These are phyloP conservation scores for Bombyx huttoni DNA, from an alignment of 2,888 invertebrate genomes.

Conservation along the genomic window DNA sequence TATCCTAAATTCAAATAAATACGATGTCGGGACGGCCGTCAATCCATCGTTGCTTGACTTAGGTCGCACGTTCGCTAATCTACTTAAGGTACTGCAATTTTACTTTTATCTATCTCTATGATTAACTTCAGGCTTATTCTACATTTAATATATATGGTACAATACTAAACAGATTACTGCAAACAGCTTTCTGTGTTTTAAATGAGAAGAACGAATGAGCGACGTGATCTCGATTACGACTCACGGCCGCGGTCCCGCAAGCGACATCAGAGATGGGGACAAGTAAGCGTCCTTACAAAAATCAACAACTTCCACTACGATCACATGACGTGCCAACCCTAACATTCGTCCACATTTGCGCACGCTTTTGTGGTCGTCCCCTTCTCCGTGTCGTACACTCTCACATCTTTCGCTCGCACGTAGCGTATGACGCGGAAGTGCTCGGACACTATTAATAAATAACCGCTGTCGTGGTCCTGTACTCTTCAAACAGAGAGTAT, in stretches of 20 bases:
- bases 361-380: slow-evolving; percentile 65
- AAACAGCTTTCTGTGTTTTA: slow-evolving; percentile 53
- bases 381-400: slow-evolving; percentile 51
- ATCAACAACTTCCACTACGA: slow-evolving; percentile 27
- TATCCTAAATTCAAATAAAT: slow-evolving; percentile 67
- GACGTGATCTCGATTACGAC: slow-evolving; percentile 66
- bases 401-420: slow-evolving; percentile 35
- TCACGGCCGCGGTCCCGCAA: slow-evolving; percentile 61
- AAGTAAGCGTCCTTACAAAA: slow-evolving; percentile 57
- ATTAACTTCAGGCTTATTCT: slow-evolving; percentile 62
- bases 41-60: slow-evolving; percentile 69
- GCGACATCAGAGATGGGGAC: slow-evolving; percentile 63
- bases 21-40: slow-evolving; percentile 72
- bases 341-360: slow-evolving; percentile 54
- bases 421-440: slow-evolving; percentile 41
- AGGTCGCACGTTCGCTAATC: slow-evolving; percentile 71
- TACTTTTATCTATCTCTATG: slow-evolving; percentile 62
- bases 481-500: slow-evolving; percentile 31
- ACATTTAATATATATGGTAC: slow-evolving; percentile 66
- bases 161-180: slow-evolving; percentile 54
- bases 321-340: slow-evolving; percentile 30
- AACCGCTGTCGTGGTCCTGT: slow-evolving; percentile 59
- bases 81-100: slow-evolving; percentile 69
- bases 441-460: slow-evolving; percentile 50
- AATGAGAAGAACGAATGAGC: slow-evolving; percentile 58